Evolutionary conservation across 1,140 invertebrate genomes (phyloP), one percentile per base, ranked within the genome.

Genomic region (Bombus cullumanus): DNA sequence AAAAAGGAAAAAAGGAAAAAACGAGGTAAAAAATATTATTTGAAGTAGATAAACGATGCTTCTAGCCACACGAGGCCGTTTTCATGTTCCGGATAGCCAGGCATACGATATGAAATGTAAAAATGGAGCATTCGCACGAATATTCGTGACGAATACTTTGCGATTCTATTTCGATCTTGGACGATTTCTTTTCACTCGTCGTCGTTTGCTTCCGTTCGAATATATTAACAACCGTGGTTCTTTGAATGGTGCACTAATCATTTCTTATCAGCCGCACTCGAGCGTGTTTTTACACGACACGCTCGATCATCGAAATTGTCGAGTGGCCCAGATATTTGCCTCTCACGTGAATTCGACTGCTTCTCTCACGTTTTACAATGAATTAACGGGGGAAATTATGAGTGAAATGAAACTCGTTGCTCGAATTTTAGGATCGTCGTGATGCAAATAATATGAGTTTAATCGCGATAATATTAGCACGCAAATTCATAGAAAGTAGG

Each of bases 41-140:
- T 41, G 31, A 81, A 81, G 22, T 3, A 53, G 53, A 47, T 13
- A 47, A 76, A 37, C 59, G 59, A 78, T 31, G 64, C 34, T 34
- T 69, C 37, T 41, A 34, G 22, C 13, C 37, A 68, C n/a, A 28
- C 1, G 22, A 31, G 28, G 15, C n/a, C 37, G 53, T 47, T 79
- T 41, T 78, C 73, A n/a, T 41, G 13, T 31, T 22, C 34, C 8
- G 10, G 9, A 39, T 53, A 43, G 3, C 34, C 22, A 5, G 10
- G 4, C 31, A 57, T 28, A 31, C 39, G 57, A 47, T 69, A 68
- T 66, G 0, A n/a, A 76, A 12, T 18, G 4, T 34, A 64, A 10
- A 64, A 85, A 85, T 22, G 25, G 39, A 31, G 13, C 15, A 15
- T 10, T 73, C 76, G 57, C 83, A 80, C 76, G 83, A 79, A 85